These are phyloP conservation scores for Empis stercorea DNA, from an alignment of 2,888 invertebrate species.

Conservation along the genomic window DNA sequence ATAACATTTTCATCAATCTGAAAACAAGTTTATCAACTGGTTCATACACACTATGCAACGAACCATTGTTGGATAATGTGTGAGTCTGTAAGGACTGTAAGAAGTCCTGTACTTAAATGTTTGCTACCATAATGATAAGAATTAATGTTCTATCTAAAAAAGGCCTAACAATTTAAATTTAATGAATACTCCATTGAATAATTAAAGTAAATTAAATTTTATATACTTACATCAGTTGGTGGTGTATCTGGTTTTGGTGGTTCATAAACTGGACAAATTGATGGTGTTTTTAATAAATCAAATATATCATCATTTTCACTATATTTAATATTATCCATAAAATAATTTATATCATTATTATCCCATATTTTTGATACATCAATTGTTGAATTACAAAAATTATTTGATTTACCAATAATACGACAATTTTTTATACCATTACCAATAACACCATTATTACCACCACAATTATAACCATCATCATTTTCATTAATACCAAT, in stretches of 20 bases:
- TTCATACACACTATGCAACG: no score
- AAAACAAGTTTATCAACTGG: no score
- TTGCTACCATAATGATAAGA: no score
- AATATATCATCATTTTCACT: conserved; percentile 16
- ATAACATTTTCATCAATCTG: no score
- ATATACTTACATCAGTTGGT: conserved; percentile 22
- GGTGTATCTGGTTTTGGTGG: conserved; percentile 32
- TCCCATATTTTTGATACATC: background rate
- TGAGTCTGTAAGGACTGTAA: no score
- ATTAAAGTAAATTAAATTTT: background rate
- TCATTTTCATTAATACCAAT: background rate
- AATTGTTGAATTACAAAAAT: background rate
- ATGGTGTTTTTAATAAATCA: conserved; percentile 21
- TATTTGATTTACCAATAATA: background rate
- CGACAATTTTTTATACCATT: background rate
- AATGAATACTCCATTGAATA: no score
- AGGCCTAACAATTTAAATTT: no score
- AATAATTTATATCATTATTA: conserved; percentile 9
- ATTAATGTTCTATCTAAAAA: no score
- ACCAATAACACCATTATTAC: background rate
- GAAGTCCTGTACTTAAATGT: no score
- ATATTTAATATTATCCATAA: conserved; percentile 8
- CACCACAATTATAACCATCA: background rate
- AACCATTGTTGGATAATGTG: no score
- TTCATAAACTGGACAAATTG: conserved; percentile 23